phyloP scores from a whole-genome alignment of 2,797 vertebrate species.

The Buceros bicornis region DNA sequence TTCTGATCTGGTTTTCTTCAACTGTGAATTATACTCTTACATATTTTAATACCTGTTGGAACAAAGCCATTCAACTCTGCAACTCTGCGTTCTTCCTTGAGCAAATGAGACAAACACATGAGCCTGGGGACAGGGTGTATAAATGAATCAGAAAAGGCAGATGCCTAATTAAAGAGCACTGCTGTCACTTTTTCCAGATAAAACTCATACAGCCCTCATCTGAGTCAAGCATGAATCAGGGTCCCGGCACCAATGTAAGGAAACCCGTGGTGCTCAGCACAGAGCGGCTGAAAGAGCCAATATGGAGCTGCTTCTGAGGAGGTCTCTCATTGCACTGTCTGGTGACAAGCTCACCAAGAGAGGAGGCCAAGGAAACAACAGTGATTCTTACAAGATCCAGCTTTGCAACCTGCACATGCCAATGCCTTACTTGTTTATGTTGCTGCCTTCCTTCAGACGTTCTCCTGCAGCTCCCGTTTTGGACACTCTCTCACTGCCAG shows the following conservation, averaged over 20 bases:
- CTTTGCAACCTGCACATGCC: rapidly evolving
- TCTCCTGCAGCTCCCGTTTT: conserved; percentile 98
- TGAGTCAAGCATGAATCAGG: conserved; percentile 44
- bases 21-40: conserved; percentile 26
- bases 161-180: conserved; percentile 47
- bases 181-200: conserved; percentile 66
- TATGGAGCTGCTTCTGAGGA: neutral
- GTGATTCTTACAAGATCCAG: neutral
- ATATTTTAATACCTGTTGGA: conserved; percentile 48
- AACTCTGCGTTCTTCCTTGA: conserved; percentile 29
- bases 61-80: conserved; percentile 40
- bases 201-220: neutral
- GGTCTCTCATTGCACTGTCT: neutral
- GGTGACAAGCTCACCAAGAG: neutral
- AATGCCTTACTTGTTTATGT: conserved; percentile 93
- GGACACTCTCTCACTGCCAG: conserved; percentile 94
- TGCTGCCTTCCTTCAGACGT: conserved; percentile 97
- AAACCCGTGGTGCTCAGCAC: neutral
- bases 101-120: conserved; percentile 20
- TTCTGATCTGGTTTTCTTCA: conserved; percentile 13
- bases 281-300: neutral
- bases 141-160: conserved; percentile 52
- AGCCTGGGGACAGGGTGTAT: conserved; percentile 52
- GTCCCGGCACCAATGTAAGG: neutral
- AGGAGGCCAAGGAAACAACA: neutral